Evolutionary conservation across 2,113 vertebrate genomes (phyloP).

Genomic region (Rousettus leschenaultii): DNA sequence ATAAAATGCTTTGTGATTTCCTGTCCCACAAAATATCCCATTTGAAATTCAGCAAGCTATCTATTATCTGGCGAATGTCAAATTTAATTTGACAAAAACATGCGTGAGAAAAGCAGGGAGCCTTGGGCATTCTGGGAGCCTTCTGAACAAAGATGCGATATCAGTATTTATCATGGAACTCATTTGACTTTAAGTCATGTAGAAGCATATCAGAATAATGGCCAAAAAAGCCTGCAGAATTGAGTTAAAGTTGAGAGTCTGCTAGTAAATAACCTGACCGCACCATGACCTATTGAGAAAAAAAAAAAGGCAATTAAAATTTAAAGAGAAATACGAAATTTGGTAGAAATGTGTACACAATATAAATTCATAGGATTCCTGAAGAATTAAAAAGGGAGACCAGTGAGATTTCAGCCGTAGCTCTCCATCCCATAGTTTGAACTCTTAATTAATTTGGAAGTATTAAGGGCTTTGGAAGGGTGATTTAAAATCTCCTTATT

Average conservation of each 20-base stretch:
- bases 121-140: background rate
- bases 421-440: background rate
- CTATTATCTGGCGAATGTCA: conserved; percentile 45
- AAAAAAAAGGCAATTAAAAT: conserved; percentile 30
- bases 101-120: conserved; percentile 17
- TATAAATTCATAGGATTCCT: conserved; percentile 21
- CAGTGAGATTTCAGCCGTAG: background rate
- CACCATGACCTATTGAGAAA: background rate
- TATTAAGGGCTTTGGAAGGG: background rate
- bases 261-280: background rate
- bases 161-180: background rate
- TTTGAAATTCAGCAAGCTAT: conserved; percentile 39
- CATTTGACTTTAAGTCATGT: conserved; percentile 4
- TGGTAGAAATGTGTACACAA: background rate
- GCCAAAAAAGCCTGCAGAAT: conserved; percentile 28
- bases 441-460: conserved; percentile 18
- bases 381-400: background rate
- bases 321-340: conserved; percentile 36
- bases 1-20: conserved; percentile 31
- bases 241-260: conserved; percentile 6
- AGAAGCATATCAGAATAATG: background rate
- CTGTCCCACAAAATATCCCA: background rate
- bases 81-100: conserved; percentile 60
- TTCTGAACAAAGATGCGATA: background rate
- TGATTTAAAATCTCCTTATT: background rate